Evolutionary conservation across 2,113 vertebrate genomes (phyloP).

Genomic region (Antennarius striatus): DNA sequence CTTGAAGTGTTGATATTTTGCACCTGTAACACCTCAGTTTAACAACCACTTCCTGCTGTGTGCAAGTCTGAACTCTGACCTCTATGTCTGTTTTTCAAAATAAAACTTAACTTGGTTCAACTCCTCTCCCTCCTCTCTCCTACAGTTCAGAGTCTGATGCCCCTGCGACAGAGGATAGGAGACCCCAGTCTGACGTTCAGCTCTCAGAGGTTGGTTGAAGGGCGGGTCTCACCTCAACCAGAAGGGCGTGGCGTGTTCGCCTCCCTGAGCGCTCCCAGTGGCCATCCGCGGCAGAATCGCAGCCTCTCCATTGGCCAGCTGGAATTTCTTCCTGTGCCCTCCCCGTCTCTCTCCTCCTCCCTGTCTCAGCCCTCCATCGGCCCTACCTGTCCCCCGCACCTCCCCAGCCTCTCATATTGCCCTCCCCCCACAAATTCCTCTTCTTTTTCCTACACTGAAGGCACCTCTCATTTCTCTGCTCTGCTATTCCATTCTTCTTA

Average conservation of each 20-base stretch:
- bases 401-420: constrained; percentile 3
- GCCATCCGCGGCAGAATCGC: constrained; percentile 82
- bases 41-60: not conserved
- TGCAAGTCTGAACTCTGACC: not conserved
- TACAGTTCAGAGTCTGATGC: constrained; percentile 84
- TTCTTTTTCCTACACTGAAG: constrained; percentile 36
- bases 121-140: constrained; percentile 5
- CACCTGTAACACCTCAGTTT: not conserved
- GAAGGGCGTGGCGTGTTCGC: constrained; percentile 31
- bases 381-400: constrained; percentile 4
- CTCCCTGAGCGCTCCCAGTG: constrained; percentile 67
- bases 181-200: constrained; percentile 81
- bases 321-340: constrained; percentile 75
- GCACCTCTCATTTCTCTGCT: constrained; percentile 54
- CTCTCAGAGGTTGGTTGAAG: constrained; percentile 96
- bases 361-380: constrained; percentile 50
- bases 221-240: constrained; percentile 65
- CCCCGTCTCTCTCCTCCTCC: constrained; percentile 47
- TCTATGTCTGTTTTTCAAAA: constrained; percentile 14
- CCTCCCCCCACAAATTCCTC: constrained; percentile 5
- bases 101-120: constrained; percentile 1
- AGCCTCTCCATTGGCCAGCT: constrained; percentile 86
- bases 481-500: constrained; percentile 84
- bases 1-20: not conserved
- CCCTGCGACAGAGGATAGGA: constrained; percentile 85